Percentiles rank a stretch among this genome's conserved stretches.
Evolutionary conservation across 2,113 vertebrate species (phyloP).

Genomic region (Platycercus adscitus): DNA sequence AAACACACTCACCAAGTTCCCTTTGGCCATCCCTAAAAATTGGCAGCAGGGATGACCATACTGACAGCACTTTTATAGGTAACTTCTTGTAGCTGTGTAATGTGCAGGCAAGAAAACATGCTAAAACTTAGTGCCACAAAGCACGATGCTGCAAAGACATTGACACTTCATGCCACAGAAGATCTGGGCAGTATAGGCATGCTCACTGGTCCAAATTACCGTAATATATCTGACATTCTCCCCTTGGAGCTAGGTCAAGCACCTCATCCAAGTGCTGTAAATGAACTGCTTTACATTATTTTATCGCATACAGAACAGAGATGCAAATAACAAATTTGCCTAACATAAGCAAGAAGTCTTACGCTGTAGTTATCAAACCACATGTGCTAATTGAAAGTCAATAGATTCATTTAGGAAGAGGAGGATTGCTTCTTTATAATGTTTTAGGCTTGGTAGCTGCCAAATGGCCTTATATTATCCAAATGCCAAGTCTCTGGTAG

Average conservation of each 20-base stretch:
- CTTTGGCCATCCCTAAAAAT: neutral
- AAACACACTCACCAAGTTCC: neutral
- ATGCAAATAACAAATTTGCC: neutral
- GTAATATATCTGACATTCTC: neutral
- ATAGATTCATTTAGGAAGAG: neutral
- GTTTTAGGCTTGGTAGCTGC: neutral
- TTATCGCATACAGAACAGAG: neutral
- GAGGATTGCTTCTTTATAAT: neutral
- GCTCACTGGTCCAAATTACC: neutral
- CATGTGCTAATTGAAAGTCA: neutral
- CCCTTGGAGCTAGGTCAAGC: neutral
- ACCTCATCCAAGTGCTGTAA: neutral
- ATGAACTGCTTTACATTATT: neutral
- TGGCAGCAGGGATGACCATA: neutral
- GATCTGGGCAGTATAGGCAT: neutral
- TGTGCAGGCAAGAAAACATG: neutral
- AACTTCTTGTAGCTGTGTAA: neutral
- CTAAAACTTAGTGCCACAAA: neutral
- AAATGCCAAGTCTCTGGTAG: neutral
- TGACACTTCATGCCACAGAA: too few species aligned
- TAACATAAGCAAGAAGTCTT: neutral
- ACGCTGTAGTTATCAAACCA: neutral
- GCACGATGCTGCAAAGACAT: neutral
- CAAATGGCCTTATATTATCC: neutral
- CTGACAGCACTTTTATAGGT: neutral